Evolutionary conservation across 2,113 vertebrate species (phyloP).

Genomic region (Apodemus speciosus): DNA sequence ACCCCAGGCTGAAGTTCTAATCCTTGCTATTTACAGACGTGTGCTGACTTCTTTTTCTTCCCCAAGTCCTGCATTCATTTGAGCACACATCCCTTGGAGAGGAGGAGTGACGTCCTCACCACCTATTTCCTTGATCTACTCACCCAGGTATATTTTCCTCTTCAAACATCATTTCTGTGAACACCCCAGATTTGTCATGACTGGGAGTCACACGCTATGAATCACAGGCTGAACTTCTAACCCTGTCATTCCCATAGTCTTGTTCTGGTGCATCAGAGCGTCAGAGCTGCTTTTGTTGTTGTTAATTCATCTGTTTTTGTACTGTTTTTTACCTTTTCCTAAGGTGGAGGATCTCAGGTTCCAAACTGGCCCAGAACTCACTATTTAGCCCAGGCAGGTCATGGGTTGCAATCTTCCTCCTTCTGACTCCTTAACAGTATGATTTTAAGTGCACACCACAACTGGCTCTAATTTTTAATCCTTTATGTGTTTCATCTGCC

Average conservation of each 20-base stretch:
- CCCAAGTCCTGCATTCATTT: background rate
- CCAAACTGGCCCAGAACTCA: background rate
- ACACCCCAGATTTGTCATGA: conserved; percentile 51
- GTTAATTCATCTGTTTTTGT: background rate
- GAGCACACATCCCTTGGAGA: background rate
- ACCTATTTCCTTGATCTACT: conserved; percentile 39
- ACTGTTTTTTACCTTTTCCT: background rate
- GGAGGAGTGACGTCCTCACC: background rate
- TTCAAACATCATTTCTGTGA: conserved; percentile 12
- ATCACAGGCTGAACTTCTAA: conserved; percentile 53
- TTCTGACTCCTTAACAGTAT: background rate
- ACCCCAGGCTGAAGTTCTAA: background rate
- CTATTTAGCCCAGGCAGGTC: background rate
- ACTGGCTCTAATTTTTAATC: background rate
- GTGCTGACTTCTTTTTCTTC: background rate
- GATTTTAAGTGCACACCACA: too few relatives aligned
- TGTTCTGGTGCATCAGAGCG: background rate
- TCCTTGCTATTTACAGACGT: background rate
- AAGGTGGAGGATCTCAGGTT: background rate
- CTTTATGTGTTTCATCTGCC: background rate
- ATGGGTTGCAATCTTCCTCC: background rate
- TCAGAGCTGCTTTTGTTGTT: background rate
- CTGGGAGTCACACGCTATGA: conserved; percentile 51
- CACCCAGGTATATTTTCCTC: background rate
- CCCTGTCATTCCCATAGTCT: background rate